phyloP scores from a whole-genome alignment of 2,888 invertebrate species.

The Fragum whitleyi region DNA sequence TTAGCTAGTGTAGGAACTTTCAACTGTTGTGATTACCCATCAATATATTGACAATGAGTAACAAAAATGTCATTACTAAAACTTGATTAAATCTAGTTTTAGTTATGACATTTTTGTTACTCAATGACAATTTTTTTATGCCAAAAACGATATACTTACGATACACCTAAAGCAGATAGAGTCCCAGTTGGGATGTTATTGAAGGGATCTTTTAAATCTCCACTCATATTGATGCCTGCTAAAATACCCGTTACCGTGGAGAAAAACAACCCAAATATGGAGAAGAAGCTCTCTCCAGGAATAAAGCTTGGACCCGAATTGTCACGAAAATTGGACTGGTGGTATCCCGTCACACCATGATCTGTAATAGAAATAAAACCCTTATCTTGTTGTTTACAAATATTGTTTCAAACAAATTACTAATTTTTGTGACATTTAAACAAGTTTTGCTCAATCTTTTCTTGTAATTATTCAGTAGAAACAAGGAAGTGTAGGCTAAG shows the following conservation, averaged over 20 bases:
- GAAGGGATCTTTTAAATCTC: slow-evolving; percentile 96
- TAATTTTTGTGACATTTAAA: neutral
- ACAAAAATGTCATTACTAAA: no score
- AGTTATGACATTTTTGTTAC: no score
- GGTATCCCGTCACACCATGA: slow-evolving; percentile 95
- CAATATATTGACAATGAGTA: no score
- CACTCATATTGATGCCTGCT: slow-evolving; percentile 99
- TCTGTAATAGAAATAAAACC: slow-evolving; percentile 86
- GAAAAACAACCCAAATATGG: slow-evolving; percentile 98
- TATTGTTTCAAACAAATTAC: no score
- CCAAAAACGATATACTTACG: no score
- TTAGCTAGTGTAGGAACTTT: no score
- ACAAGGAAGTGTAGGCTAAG: no score
- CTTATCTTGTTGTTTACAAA: neutral
- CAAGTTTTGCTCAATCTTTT: no score
- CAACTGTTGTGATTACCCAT: no score
- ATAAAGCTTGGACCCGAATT: slow-evolving; percentile 93
- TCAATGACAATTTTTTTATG: no score
- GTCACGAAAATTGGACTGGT: slow-evolving; percentile 90
- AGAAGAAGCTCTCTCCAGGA: slow-evolving; percentile 95
- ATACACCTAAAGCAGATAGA: slow-evolving; percentile 95
- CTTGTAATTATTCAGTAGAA: no score
- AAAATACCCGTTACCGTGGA: slow-evolving; percentile 98
- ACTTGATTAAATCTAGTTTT: no score
- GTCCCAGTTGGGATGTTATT: slow-evolving; percentile 97